These are phyloP conservation scores for Daboia siamensis DNA, from an alignment of 2,113 vertebrate genomes.

Conservation along the genomic window DNA sequence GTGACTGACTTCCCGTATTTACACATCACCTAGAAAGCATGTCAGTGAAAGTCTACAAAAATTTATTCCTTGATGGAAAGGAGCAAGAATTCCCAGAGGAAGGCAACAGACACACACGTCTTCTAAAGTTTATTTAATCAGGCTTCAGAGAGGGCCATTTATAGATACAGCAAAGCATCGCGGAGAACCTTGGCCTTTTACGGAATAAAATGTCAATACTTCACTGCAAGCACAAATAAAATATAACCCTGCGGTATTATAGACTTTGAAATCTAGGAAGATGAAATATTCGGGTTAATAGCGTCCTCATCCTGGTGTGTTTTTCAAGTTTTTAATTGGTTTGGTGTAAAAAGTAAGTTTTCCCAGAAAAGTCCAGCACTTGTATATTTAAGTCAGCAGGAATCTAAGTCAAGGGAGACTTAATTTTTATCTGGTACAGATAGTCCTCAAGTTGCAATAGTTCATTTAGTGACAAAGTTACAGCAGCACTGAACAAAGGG, in stretches of 20 bases:
- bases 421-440: neutral
- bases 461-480: neutral
- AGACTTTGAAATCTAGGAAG: neutral
- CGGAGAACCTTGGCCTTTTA: slow-evolving; percentile 34
- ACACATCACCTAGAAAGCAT: neutral
- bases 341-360: neutral
- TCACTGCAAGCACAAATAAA: slow-evolving; percentile 11
- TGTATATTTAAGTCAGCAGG: neutral
- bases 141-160: slow-evolving; percentile 14
- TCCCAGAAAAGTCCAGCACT: neutral
- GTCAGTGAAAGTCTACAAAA: neutral
- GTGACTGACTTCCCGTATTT: neutral
- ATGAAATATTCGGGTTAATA: neutral
- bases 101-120: neutral
- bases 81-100: slow-evolving; percentile 4
- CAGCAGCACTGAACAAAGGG: too few relatives aligned
- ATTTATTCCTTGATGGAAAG: slow-evolving; percentile 9
- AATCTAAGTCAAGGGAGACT: neutral
- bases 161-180: slow-evolving; percentile 20
- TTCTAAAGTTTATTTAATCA: slow-evolving; percentile 22
- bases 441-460: neutral
- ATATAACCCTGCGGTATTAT: neutral
- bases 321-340: neutral
- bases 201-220: slow-evolving; percentile 23
- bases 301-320: neutral